These are phyloP conservation scores for Muscidifurax raptorellus DNA, from an alignment of 1,140 invertebrate species.

Conservation along the genomic window DNA sequence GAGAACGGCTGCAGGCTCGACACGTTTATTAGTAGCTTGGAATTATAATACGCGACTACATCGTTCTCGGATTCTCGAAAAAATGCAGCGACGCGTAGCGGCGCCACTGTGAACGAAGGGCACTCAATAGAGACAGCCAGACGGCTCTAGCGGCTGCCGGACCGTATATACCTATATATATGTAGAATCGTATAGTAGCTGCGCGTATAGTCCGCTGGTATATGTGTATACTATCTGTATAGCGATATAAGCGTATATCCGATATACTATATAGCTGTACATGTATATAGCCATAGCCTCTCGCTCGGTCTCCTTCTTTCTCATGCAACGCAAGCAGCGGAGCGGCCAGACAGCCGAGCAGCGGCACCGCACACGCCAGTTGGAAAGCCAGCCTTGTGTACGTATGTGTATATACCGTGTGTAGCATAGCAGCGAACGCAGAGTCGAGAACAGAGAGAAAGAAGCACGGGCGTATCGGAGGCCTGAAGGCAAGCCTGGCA, in stretches of 20 bases:
- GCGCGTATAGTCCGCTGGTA: neutral
- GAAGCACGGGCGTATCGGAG: neutral
- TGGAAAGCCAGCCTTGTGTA: neutral
- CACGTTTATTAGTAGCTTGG: neutral
- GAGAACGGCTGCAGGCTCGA: neutral
- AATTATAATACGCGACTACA: neutral
- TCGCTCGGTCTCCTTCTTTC: neutral
- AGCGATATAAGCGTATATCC: neutral
- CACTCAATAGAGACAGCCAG: neutral
- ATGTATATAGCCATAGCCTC: neutral
- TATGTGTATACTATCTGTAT: neutral
- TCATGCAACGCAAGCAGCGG: neutral
- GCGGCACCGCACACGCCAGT: neutral
- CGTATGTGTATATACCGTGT: neutral
- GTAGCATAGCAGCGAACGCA: slow-evolving; percentile 13
- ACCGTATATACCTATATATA: too few relatives aligned
- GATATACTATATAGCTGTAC: neutral
- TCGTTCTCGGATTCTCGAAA: slow-evolving; percentile 15
- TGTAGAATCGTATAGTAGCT: too few relatives aligned
- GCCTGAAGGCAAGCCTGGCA: neutral
- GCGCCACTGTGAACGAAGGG: slow-evolving; percentile 11
- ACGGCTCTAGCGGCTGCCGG: neutral
- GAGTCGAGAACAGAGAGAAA: neutral
- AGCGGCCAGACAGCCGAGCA: neutral
- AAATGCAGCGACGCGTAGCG: slow-evolving; percentile 45